phyloP scores from a whole-genome alignment of 2,113 vertebrate genomes.

The Elanoides forficatus region DNA sequence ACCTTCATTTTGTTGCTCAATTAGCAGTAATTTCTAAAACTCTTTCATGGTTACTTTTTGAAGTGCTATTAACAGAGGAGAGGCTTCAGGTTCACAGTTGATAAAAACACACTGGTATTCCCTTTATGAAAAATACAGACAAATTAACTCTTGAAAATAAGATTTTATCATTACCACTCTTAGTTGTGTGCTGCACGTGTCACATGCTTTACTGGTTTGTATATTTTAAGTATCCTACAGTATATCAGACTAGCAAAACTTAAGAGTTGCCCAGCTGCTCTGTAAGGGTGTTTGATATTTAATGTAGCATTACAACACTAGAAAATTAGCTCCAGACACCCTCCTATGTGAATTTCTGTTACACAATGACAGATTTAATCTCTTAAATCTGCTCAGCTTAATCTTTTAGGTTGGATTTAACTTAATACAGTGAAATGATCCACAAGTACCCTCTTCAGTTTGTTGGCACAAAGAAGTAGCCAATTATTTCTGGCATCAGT shows the following conservation, averaged over 20 bases:
- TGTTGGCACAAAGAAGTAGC: background rate
- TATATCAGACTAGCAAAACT: background rate
- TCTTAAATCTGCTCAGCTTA: background rate
- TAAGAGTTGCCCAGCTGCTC: background rate
- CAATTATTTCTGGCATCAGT: background rate
- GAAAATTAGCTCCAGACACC: background rate
- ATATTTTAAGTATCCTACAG: background rate
- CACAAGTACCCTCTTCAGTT: background rate
- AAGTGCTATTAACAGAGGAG: background rate
- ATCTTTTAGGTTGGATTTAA: background rate
- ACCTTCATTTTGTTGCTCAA: background rate
- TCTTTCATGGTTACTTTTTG: background rate
- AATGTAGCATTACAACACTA: background rate
- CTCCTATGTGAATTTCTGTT: background rate
- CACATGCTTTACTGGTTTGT: background rate
- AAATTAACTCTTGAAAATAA: background rate
- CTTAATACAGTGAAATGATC: background rate
- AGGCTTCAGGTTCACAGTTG: background rate
- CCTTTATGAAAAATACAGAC: background rate
- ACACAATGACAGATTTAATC: background rate
- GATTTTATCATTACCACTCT: background rate
- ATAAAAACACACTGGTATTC: background rate
- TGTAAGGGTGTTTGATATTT: background rate
- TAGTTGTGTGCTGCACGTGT: background rate
- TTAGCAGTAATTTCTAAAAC: background rate